Evolutionary conservation across 2,797 vertebrate species (phyloP), one percentile per base, ranked within the genome.

Genomic region (Nyctalus aviator): DNA sequence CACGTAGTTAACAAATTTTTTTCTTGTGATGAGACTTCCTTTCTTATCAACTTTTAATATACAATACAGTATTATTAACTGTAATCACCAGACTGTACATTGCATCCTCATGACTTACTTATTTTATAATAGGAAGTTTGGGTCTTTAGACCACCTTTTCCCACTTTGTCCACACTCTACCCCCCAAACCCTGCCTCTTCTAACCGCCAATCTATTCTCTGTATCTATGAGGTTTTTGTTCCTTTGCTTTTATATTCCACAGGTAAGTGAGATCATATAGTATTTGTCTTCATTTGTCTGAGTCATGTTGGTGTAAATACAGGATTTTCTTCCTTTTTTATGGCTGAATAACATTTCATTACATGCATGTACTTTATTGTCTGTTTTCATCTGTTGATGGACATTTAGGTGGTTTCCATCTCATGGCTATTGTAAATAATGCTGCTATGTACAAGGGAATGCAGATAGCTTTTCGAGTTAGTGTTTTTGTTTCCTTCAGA

Each of bases 241-340:
- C 27, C 14, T 75, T 91, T 64, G 25, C 44, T 57, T 91, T 68
- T 66, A 68, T 48, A 57, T 57, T 84, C 23, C 30, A 37, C 12
- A 15, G 44, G 21, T 76, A 91, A 53, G 5, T 91, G 30, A 68
- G 35, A 35, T 77, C 17, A 23, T 57, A 17, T 46, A 72, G 35
- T 57, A 30, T 68, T 72, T 76, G 46, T 53, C 69, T 91, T 90
- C 82, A 62, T 73, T 79, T 48, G 23, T 37, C n/a, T 84, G 72
- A 76, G 30, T 57, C 20, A 71, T 82, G 18, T 81, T 27, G 27
- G 78, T 59, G 37, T n/a, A 66, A 66, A 66, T 55, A 17, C 27
- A 84, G 59, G 8, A 57, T 69, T 91, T 84, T n/a, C 46, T 76
- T 91, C 37, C n/a, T 83, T 77, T 77, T 77, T n/a, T 35, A 46